These are phyloP conservation scores for Nymphalis io DNA, from an alignment of 1,140 invertebrate species.

Conservation along the genomic window DNA sequence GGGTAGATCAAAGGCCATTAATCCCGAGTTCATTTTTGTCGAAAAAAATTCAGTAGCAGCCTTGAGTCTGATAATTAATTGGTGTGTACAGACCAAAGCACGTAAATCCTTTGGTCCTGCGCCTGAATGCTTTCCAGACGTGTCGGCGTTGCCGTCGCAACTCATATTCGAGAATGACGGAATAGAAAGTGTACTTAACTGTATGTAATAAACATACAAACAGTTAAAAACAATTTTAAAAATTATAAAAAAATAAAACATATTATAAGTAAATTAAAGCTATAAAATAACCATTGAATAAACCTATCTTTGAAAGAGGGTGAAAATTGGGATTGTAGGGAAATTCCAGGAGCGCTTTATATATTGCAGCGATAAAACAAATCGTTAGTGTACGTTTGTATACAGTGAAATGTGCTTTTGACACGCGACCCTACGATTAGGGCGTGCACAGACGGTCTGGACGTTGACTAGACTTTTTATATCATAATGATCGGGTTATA, in stretches of 20 bases:
- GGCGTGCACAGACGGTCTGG: slow-evolving; percentile 7
- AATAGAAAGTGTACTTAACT: too few relatives aligned
- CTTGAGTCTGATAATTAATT: too few relatives aligned
- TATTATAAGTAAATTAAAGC: not conserved
- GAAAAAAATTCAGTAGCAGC: too few relatives aligned
- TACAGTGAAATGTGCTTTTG: slow-evolving; percentile 2
- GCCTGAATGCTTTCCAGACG: too few relatives aligned
- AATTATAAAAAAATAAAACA: not conserved
- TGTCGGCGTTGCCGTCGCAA: too few relatives aligned
- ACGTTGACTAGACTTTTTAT: slow-evolving; percentile 4
- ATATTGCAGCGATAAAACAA: slow-evolving; percentile 15
- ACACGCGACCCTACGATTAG: slow-evolving; percentile 5
- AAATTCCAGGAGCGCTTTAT: slow-evolving; percentile 7
- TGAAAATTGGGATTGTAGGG: slow-evolving; percentile 8
- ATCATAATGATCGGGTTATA: slow-evolving; percentile 3
- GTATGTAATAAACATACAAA: too few relatives aligned
- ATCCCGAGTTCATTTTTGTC: too few relatives aligned
- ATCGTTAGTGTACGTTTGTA: slow-evolving; percentile 2
- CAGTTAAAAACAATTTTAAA: not conserved
- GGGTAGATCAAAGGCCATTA: too few relatives aligned
- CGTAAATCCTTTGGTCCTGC: too few relatives aligned
- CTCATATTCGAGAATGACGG: too few relatives aligned
- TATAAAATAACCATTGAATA: not conserved
- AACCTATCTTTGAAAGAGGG: slow-evolving; percentile 7
- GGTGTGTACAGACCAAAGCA: too few relatives aligned